Base-by-base conservation (phyloP, 1,140 invertebrate genomes). In the Drosophila subpulchrella region DNA sequence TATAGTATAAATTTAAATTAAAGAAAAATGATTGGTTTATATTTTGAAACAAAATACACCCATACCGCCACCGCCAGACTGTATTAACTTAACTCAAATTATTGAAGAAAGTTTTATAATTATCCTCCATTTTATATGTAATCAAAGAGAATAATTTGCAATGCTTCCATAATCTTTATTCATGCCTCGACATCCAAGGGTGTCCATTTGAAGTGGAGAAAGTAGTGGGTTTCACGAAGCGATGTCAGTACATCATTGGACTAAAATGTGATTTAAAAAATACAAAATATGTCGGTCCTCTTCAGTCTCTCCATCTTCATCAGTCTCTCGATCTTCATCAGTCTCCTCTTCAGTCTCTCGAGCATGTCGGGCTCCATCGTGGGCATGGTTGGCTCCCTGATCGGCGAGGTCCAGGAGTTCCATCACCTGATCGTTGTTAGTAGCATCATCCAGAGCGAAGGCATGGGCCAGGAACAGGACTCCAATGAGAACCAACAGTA, bases 161-260 rank as follows among this genome's bases (percentile, higher is more conserved):
- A 48, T 72, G 66, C 65, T 57, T 71, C 15, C 71, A 72, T 58
- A 51, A 58, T 71, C 68, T 72, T 72, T 72, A 72, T 72, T 72
- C 6, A 58, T 20, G 30, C 54, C 46, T 47, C 4, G 54, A 70
- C 51, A 47, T 71, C 34, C 36, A 32, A 38, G 36, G 32, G 15
- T 17, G n/a, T 27, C 55, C n/a, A 2, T 17, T 7, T 6, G 41
- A 58, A 34, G 7, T 32, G 48, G 15, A 17, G 51, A 34, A 54
- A 54, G 32, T 54, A 42, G 56, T 13, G 11, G 50, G 7, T 32
- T 42, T 24, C 30, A 10, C 12, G 4, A 46, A 65, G 51, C 42
- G 44, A 57, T 50, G 34, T 34, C 17, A 34, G 30, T 12, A 12
- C 27, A 3, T 4, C 27, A 4, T 27, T 3, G 27, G 27, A 5